These are phyloP conservation scores for Phoeniculus purpureus DNA, from an alignment of 2,797 vertebrate species.

Conservation along the genomic window DNA sequence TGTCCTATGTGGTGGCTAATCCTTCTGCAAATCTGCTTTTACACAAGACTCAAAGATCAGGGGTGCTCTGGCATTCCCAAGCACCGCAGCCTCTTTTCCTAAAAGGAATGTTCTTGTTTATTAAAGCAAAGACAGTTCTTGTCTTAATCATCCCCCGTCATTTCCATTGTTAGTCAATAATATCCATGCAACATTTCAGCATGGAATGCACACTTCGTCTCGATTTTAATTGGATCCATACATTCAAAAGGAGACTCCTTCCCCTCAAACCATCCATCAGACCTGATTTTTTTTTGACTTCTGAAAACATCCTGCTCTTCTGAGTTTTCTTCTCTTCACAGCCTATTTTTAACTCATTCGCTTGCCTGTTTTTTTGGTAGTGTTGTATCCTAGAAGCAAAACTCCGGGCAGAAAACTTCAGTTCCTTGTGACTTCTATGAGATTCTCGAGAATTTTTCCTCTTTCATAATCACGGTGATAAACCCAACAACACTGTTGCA, in stretches of 20 bases:
- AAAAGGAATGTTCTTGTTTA: not conserved
- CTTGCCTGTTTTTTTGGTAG: not conserved
- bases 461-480: not conserved
- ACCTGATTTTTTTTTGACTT: not conserved
- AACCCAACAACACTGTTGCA: not conserved
- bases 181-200: not conserved
- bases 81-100: not conserved
- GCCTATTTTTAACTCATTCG: not conserved
- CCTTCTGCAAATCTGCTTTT: not conserved
- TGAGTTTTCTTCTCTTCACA: not conserved
- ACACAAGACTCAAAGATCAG: not conserved
- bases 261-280: not conserved
- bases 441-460: not conserved
- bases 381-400: not conserved
- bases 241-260: not conserved
- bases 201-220: not conserved
- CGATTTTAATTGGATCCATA: not conserved
- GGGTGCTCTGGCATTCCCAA: not conserved
- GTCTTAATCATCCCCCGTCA: not conserved
- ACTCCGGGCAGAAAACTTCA: not conserved
- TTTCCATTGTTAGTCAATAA: not conserved
- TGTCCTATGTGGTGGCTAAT: not conserved
- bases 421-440: not conserved
- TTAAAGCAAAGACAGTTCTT: not conserved
- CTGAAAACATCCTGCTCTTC: not conserved